These are phyloP conservation scores for Priocnemis perturbator DNA, from an alignment of 2,888 invertebrate genomes.

Conservation along the genomic window DNA sequence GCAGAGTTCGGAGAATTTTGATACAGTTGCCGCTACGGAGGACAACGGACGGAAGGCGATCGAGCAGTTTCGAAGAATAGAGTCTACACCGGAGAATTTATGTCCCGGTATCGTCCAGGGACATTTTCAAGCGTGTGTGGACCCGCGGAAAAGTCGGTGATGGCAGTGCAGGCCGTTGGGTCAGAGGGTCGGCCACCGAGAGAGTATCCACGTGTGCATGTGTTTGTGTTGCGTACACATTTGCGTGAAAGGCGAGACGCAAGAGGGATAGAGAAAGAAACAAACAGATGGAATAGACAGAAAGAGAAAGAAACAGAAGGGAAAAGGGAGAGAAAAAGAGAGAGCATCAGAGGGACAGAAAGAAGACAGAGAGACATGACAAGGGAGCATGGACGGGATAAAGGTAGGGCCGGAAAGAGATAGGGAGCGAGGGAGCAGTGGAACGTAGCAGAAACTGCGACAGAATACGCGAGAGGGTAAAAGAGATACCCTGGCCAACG, in stretches of 20 bases:
- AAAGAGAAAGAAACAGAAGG: not conserved
- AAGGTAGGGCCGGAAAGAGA: conserved; percentile 12
- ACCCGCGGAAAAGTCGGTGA: conserved; percentile 24
- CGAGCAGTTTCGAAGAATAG: conserved; percentile 1
- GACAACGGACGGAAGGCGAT: not conserved
- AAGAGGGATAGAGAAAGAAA: not conserved
- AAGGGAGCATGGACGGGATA: not conserved
- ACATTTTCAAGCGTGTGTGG: conserved; percentile 40
- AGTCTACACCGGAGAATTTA: conserved; percentile 17
- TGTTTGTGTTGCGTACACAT: no score
- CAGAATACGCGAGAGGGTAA: not conserved
- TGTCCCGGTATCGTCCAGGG: conserved; percentile 30
- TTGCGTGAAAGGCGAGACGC: not conserved
- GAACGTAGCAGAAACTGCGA: conserved; percentile 12
- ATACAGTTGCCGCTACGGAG: not conserved
- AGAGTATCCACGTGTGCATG: not conserved
- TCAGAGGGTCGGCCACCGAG: not conserved
- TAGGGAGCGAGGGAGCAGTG: not conserved
- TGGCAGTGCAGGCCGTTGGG: not conserved
- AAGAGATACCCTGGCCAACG: conserved; percentile 14
- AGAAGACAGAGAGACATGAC: not conserved
- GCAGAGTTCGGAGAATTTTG: not conserved
- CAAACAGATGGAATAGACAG: not conserved
- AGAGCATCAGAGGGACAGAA: not conserved
- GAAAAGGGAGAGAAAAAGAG: not conserved